These are phyloP conservation scores for Malurus melanocephalus DNA, from an alignment of 2,113 vertebrate genomes.

Conservation along the genomic window DNA sequence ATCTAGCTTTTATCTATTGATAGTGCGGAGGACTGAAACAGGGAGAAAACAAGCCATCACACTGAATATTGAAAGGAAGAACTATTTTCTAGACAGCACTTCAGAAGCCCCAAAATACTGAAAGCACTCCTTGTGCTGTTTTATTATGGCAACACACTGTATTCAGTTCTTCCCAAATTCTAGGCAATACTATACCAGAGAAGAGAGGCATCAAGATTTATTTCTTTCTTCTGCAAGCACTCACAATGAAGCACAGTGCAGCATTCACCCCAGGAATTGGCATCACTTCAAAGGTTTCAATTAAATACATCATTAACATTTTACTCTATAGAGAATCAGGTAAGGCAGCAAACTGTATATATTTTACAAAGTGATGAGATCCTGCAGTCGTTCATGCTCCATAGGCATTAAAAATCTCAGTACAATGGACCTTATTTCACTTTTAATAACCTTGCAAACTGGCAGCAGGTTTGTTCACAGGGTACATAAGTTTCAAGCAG, in stretches of 20 bases:
- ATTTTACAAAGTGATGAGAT: conserved; percentile 1
- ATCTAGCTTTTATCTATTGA: background rate
- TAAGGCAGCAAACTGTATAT: background rate
- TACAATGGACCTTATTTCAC: background rate
- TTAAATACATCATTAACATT: conserved; percentile 32
- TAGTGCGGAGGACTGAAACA: background rate
- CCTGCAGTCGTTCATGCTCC: background rate
- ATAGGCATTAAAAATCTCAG: background rate
- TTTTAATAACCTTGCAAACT: background rate
- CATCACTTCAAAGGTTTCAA: conserved; percentile 11
- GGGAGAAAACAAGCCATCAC: background rate
- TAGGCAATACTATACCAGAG: background rate
- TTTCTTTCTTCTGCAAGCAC: background rate
- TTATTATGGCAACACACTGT: background rate
- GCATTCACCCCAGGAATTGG: background rate
- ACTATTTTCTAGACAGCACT: background rate
- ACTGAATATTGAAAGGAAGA: background rate
- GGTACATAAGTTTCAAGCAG: background rate
- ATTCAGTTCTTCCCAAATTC: background rate
- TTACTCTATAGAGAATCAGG: background rate
- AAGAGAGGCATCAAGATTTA: background rate
- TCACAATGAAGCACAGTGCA: background rate
- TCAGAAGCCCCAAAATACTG: background rate
- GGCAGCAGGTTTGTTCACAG: background rate
- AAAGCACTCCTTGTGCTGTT: fast-evolving